Percentiles rank a stretch among this genome's conserved stretches.
Evolutionary conservation across 2,888 invertebrate species (phyloP).

Genomic region (Maniola hyperantus): DNA sequence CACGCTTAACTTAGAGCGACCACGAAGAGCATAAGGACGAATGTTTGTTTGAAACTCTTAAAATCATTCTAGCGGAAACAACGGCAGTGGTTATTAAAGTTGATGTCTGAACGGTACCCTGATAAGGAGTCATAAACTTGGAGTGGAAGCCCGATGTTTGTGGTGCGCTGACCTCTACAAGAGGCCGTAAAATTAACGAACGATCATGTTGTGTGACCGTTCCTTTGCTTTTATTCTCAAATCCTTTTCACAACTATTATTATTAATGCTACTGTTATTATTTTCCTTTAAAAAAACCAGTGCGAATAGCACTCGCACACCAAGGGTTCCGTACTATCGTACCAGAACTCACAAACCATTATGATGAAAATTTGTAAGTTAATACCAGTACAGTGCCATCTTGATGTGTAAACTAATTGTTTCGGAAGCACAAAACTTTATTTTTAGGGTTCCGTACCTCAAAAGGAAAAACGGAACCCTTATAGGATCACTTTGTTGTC

Average conservation of each 20-base stretch:
- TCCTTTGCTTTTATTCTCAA: constrained; percentile 48
- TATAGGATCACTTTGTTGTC: too few species aligned
- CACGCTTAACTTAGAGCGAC: too few species aligned
- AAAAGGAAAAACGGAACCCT: too few species aligned
- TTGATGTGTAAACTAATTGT: too few species aligned
- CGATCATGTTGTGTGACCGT: constrained; percentile 42
- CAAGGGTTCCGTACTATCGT: too few species aligned
- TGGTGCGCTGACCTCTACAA: constrained; percentile 64
- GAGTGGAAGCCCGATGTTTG: constrained; percentile 52
- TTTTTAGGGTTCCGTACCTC: too few species aligned
- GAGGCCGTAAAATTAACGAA: constrained; percentile 60
- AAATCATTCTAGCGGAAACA: constrained; percentile 48
- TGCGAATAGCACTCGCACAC: too few species aligned
- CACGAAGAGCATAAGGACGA: too few species aligned
- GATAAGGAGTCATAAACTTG: constrained; percentile 69
- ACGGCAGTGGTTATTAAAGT: constrained; percentile 53
- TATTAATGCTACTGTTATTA: neutral
- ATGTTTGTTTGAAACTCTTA: constrained; percentile 23
- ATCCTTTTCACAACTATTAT: constrained; percentile 39
- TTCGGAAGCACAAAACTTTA: too few species aligned
- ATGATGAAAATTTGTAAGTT: too few species aligned
- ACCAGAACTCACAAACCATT: too few species aligned
- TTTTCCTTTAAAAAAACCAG: constrained; percentile 5
- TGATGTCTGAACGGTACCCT: constrained; percentile 64
- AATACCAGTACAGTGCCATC: too few species aligned